These are phyloP conservation scores for Chelon auratus DNA, from an alignment of 2,797 vertebrate species.

Conservation along the genomic window DNA sequence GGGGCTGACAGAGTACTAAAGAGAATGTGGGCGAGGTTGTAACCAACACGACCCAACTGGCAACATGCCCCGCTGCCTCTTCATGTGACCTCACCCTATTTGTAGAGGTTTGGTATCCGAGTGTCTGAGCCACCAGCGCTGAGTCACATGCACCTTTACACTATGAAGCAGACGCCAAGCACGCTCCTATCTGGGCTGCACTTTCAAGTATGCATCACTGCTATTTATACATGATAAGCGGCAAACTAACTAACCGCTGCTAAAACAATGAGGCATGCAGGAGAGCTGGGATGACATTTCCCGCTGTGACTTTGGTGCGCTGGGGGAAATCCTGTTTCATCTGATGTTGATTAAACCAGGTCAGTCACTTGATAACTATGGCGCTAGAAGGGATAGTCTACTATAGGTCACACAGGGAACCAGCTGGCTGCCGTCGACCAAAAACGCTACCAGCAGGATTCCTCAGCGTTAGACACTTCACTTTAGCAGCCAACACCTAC, in stretches of 20 bases:
- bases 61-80: constrained; percentile 49
- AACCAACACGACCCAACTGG: constrained; percentile 72
- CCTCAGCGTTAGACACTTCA: constrained; percentile 6
- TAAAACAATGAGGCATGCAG: constrained; percentile 19
- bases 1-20: constrained; percentile 67
- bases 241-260: constrained; percentile 16
- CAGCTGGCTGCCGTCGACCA: constrained; percentile 39
- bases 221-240: constrained; percentile 57
- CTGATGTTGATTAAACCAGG: constrained; percentile 70
- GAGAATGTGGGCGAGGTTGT: constrained; percentile 75
- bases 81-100: constrained; percentile 74
- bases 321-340: constrained; percentile 66
- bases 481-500: not conserved
- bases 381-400: constrained; percentile 47
- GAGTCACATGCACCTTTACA: constrained; percentile 46
- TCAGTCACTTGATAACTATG: constrained; percentile 62
- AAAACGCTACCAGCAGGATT: constrained; percentile 25
- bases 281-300: constrained; percentile 46
- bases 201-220: constrained; percentile 49
- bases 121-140: constrained; percentile 3
- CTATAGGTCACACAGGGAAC: constrained; percentile 50
- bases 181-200: constrained; percentile 44
- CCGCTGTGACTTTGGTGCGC: constrained; percentile 37
- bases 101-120: constrained; percentile 62
- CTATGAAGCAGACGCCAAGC: constrained; percentile 6